Conservation (phyloP, 1,140 invertebrate genomes). For the Ceratina japonica region DNA sequence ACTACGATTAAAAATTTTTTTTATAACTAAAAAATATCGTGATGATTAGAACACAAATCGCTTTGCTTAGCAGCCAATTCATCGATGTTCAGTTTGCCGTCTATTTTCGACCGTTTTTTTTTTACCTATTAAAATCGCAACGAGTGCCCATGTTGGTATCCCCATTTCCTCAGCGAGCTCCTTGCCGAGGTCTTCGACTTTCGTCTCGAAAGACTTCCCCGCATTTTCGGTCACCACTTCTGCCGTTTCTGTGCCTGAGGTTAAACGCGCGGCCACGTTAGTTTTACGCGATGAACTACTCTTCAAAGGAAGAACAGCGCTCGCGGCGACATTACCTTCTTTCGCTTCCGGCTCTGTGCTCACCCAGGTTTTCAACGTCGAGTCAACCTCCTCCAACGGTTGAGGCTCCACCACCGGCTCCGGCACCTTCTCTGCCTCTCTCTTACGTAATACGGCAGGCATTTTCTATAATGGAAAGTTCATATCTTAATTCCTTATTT, state of each 20-base stretch:
- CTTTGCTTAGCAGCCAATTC: no score
- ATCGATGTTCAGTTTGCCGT: no score
- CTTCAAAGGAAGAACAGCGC: no score
- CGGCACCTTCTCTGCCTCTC: constrained; percentile 42
- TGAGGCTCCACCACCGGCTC: background rate
- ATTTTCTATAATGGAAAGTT: constrained; percentile 66
- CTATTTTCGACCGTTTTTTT: background rate
- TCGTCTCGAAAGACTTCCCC: constrained; percentile 67
- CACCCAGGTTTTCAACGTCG: constrained; percentile 52
- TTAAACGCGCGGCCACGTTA: background rate
- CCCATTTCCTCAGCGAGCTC: constrained; percentile 83
- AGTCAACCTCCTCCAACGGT: constrained; percentile 10
- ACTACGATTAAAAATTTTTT: no score
- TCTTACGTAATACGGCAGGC: constrained; percentile 66
- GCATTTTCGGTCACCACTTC: constrained; percentile 55
- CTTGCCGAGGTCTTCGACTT: constrained; percentile 76
- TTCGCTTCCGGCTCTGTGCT: constrained; percentile 54
- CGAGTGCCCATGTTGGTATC: constrained; percentile 86
- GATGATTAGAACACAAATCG: no score
- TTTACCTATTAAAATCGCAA: constrained; percentile 86
- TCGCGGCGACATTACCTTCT: constrained; percentile 12
- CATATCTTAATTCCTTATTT: background rate
- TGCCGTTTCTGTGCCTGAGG: constrained; percentile 41
- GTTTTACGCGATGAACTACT: no score
- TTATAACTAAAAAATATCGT: no score